Conservation (phyloP, 1,140 invertebrate species). For the Drosophila sp. region DNA sequence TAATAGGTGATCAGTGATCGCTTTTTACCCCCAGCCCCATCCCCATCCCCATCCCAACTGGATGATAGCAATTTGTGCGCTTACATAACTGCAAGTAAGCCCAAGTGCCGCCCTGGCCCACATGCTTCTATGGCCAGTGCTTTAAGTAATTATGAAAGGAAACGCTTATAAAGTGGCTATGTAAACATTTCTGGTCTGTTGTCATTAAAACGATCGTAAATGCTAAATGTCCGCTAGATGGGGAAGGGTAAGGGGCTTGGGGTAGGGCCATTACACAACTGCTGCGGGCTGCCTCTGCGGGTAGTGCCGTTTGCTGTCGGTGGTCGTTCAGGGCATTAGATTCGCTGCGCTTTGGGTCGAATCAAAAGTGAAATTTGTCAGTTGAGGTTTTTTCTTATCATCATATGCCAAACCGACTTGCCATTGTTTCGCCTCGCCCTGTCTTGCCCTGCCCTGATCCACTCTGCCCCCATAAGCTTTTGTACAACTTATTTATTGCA, state of each 20-base stretch:
- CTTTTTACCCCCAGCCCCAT: not conserved
- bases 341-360: slow-evolving; percentile 14
- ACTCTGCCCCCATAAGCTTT: slow-evolving; percentile 11
- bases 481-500: slow-evolving; percentile 35
- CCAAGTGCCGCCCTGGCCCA: not conserved
- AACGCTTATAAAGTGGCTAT: slow-evolving; percentile 31
- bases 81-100: not conserved
- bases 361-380: slow-evolving; percentile 55
- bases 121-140: slow-evolving; percentile 2
- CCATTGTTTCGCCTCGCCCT: slow-evolving; percentile 36
- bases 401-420: slow-evolving; percentile 26
- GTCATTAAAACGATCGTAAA: slow-evolving; percentile 45
- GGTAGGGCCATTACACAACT: slow-evolving; percentile 49
- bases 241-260: not conserved
- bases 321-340: not conserved
- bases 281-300: slow-evolving; percentile 3
- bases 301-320: not conserved
- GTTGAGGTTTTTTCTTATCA: slow-evolving; percentile 47
- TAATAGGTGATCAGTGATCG: not conserved
- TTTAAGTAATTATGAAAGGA: slow-evolving; percentile 24
- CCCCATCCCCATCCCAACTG: not conserved
- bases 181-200: slow-evolving; percentile 34
- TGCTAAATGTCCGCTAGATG: slow-evolving; percentile 36
- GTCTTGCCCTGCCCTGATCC: not conserved
- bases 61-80: not conserved